These are phyloP conservation scores for Galerucella pusilla DNA, from an alignment of 2,888 invertebrate genomes.

Conservation along the genomic window DNA sequence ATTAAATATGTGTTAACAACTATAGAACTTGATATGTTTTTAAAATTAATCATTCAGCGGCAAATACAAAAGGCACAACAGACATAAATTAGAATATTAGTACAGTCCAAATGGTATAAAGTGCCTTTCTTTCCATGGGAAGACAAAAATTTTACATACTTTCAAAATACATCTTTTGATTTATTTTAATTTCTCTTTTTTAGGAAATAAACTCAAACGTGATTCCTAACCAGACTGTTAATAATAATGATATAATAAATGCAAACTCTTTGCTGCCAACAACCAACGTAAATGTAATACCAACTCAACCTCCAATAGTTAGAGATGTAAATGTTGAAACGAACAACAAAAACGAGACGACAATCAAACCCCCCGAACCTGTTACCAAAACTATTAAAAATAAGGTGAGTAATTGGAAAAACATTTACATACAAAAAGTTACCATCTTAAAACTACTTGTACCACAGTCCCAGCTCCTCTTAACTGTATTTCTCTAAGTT, in stretches of 20 bases:
- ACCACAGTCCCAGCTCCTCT: constrained; percentile 10
- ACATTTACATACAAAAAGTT: not conserved
- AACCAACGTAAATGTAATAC: constrained; percentile 1
- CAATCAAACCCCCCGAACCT: constrained; percentile 40
- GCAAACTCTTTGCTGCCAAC: constrained; percentile 35
- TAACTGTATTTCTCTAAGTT: constrained; percentile 1
- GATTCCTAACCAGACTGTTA: constrained; percentile 33
- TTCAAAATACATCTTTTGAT: too few relatives aligned
- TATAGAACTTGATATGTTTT: not conserved
- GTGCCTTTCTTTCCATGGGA: too few relatives aligned
- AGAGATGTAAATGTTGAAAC: constrained; percentile 32
- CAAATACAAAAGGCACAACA: not conserved
- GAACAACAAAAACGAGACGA: constrained; percentile 38
- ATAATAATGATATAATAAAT: constrained; percentile 39
- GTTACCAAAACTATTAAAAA: constrained; percentile 28
- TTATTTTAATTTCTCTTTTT: constrained; percentile 2
- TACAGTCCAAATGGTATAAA: not conserved
- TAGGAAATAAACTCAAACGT: constrained; percentile 45
- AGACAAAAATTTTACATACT: too few relatives aligned
- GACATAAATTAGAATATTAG: not conserved
- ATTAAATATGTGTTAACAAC: not conserved
- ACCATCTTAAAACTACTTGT: not conserved
- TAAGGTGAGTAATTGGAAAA: constrained; percentile 24
- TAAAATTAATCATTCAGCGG: not conserved
- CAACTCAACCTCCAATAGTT: constrained; percentile 13